Percentiles rank a stretch among this genome's conserved stretches.
These are phyloP conservation scores for Oriolus oriolus DNA, from an alignment of 2,113 vertebrate genomes.

Conservation along the genomic window DNA sequence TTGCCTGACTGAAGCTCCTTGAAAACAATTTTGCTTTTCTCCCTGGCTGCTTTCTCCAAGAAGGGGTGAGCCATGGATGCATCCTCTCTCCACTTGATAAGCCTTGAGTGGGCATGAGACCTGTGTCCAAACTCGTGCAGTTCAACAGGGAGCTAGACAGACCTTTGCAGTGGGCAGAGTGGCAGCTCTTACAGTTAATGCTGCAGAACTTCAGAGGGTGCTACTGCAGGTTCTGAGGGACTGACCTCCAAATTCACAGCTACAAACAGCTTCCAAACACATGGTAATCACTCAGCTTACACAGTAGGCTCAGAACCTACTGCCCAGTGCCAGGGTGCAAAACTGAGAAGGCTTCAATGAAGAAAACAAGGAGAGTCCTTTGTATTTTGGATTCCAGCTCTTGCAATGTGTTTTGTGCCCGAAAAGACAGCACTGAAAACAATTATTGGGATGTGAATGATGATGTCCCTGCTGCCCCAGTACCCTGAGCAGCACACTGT, in stretches of 20 bases:
- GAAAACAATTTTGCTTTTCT: background rate
- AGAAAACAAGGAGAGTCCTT: background rate
- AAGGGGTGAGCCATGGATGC: rapidly evolving
- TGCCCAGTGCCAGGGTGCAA: background rate
- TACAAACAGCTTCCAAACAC: background rate
- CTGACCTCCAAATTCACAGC: background rate
- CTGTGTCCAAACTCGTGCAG: rapidly evolving
- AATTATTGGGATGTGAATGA: background rate
- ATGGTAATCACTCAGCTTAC: background rate
- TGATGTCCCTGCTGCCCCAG: background rate
- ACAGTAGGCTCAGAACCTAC: background rate
- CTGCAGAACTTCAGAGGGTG: background rate
- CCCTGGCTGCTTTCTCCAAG: background rate
- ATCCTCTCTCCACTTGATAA: background rate
- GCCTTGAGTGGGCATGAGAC: background rate
- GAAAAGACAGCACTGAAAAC: background rate
- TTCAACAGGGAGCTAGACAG: background rate
- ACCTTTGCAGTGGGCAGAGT: background rate
- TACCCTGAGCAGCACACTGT: background rate
- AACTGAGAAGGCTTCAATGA: background rate
- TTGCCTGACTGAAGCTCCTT: rapidly evolving
- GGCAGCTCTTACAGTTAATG: background rate
- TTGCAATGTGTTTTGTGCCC: background rate
- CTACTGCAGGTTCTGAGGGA: background rate
- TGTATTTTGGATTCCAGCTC: background rate